Base-by-base conservation (phyloP, 2,797 vertebrate species). In the Amniataba percoides region DNA sequence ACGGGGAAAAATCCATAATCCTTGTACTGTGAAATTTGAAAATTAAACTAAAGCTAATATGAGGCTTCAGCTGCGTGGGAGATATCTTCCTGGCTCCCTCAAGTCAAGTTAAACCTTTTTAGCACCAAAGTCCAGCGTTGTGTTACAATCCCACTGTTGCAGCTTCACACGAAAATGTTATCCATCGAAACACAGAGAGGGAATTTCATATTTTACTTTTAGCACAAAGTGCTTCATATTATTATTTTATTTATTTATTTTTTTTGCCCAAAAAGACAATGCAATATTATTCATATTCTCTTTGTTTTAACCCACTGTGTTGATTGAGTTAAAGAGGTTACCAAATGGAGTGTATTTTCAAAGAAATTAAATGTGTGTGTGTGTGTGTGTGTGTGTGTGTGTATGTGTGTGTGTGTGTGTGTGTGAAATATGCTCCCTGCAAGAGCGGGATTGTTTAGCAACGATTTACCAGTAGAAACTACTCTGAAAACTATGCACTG, bases 401-500 rank as follows among this genome's bases (percentile, higher is more conserved):
- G 34, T n/a, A n/a, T 73, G 15, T 70, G 56, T 59, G 58, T 73
- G 15, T 70, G 56, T 59, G 58, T 73, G 15, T 70, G 56, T 25
- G 45, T 53, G 18, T 19, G 34, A 7, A 43, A 52, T 55, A n/a
- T 42, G 18, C 18, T 31, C 31, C 34, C 60, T 78, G 43, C 21
- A 34, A 40, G 23, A 76, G 45, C 58, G 57, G 39, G 27, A 31
- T 85, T 78, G 78, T 78, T 82, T 66, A 82, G 23, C 31, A 43
- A 58, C 9, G 34, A 68, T 85, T 55, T 72, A 74, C 46, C 12
- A 43, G 27, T 19, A 57, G 31, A 68, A 74, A 71, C 13, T 57
- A 39, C 61, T 80, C 48, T 15, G 46, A 58, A 42, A 45, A 55
- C 34, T 18, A 23, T 19, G 27, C 13, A n/a, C 8, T 25, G 12